Base-by-base conservation (phyloP, 2,113 vertebrate species). In the Pterocles orientalis region DNA sequence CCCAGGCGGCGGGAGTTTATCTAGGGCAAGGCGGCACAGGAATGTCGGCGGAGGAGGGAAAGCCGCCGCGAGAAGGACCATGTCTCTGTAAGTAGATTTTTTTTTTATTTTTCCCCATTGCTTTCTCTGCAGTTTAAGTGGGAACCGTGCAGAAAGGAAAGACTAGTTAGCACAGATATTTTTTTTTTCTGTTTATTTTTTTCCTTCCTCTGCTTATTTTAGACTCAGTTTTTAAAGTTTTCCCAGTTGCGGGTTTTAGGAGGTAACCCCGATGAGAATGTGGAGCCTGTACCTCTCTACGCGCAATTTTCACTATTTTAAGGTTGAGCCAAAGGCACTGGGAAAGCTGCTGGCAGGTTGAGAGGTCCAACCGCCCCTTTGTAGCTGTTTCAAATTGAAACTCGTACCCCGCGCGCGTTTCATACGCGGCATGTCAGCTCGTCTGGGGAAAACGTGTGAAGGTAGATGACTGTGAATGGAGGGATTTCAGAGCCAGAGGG, bases 71-170 rank as follows among this genome's bases (percentile, higher is more conserved):
- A 80, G 65, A n/a, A 95, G 87, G 86, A 94, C 86, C 86, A 96
- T 97, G 97, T 85, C 81, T 91, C 77, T 80, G 97, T 97, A 34
- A 97, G 97, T 97, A 17, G 58, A 4, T 4, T 43, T 61, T 83
- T 29, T 33, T 33, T 24, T 7, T 43, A n/a, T 16, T 21, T 10
- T 11, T 1, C 23, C 1, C 39, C 7, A 1, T 78, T 61, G 50
- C 66, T 94, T 82, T 25, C 23, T 34, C 56, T 3, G 50, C 28
- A 2, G 34, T 39, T 83, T 47, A 19, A 61, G 62, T 14, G 24
- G 60, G 41, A 41, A 14, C 10, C 0, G 4, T 15, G 41, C 7
- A 12, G 73, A 31, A 14, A 11, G 31, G 58, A 50, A 57, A 26
- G 54, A 8, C 20, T 61, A 50, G 77, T 51, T 21, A 71, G 34